A percentile compares a stretch with the other conserved stretches of the same genome.
Evolutionary conservation across 2,797 vertebrate species (phyloP).

Genomic region (Argyrosomus regius): DNA sequence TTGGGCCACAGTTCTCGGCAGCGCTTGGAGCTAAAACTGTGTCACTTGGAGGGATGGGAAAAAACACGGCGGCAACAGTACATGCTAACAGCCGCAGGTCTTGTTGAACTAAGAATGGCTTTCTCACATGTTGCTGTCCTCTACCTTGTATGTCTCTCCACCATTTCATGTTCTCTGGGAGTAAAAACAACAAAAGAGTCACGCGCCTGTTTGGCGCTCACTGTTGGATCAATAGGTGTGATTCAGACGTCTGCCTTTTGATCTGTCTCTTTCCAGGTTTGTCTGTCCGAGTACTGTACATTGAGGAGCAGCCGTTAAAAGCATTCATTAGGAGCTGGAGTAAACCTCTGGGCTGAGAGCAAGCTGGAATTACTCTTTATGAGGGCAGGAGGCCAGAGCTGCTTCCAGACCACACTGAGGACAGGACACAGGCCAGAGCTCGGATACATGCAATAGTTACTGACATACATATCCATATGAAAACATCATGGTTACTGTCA

Average conservation of each 20-base stretch:
- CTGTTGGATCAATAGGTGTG: slow-evolving; percentile 26
- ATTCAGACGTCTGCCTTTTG: slow-evolving; percentile 23
- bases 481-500: slow-evolving; percentile 15
- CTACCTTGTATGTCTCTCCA: slow-evolving; percentile 2
- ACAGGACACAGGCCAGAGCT: slow-evolving; percentile 20
- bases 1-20: slow-evolving; percentile 75
- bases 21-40: slow-evolving; percentile 72
- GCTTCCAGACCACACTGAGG: slow-evolving; percentile 42
- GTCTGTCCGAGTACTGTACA: slow-evolving; percentile 24
- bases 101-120: slow-evolving; percentile 6
- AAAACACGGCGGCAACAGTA: slow-evolving; percentile 18
- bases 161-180: slow-evolving; percentile 11
- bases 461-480: slow-evolving; percentile 15
- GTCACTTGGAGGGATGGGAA: slow-evolving; percentile 61
- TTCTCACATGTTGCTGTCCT: slow-evolving; percentile 31
- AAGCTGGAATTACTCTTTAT: slow-evolving; percentile 58
- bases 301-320: slow-evolving; percentile 45
- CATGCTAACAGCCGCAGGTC: slow-evolving; percentile 26
- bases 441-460: slow-evolving; percentile 3
- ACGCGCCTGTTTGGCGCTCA: not conserved
- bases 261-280: slow-evolving; percentile 36
- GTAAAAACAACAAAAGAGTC: slow-evolving; percentile 1
- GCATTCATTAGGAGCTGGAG: slow-evolving; percentile 59
- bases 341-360: slow-evolving; percentile 52
- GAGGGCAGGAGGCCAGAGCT: slow-evolving; percentile 30